Conservation (phyloP, 2,888 invertebrate species). For the Acronicta leporina region DNA sequence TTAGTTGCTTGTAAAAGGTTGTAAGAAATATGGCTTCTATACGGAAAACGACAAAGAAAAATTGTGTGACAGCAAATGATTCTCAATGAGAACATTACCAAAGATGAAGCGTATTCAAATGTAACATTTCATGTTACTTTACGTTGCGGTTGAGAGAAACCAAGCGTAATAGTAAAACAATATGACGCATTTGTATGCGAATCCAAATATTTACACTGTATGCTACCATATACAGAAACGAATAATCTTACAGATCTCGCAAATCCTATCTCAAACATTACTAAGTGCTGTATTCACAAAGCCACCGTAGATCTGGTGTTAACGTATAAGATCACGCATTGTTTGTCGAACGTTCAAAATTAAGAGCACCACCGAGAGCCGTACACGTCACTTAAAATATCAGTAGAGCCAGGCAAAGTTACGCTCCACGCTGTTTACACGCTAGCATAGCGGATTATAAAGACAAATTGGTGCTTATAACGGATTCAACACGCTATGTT, state of each 20-base stretch:
- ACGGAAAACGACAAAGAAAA: too few relatives aligned
- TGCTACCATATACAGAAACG: conserved; percentile 27
- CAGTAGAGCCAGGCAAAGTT: conserved; percentile 46
- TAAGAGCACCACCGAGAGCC: conserved; percentile 59
- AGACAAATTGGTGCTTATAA: conserved; percentile 61
- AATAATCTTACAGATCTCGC: conserved; percentile 26
- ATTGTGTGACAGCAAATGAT: too few relatives aligned
- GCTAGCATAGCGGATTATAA: conserved; percentile 55
- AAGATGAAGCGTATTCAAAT: conserved; percentile 14
- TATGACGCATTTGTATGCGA: conserved; percentile 32
- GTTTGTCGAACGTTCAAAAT: conserved; percentile 67
- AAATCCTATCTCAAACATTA: conserved; percentile 45
- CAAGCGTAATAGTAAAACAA: conserved; percentile 28
- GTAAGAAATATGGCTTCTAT: conserved; percentile 15
- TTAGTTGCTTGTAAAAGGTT: conserved; percentile 24
- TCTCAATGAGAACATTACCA: background rate
- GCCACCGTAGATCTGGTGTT: conserved; percentile 25
- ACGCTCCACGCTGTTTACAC: conserved; percentile 50
- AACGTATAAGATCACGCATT: conserved; percentile 70
- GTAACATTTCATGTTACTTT: conserved; percentile 12
- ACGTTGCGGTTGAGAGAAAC: conserved; percentile 20
- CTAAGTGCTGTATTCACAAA: conserved; percentile 26
- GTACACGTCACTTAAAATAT: conserved; percentile 62
- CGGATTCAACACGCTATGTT: conserved; percentile 42
- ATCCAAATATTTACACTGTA: conserved; percentile 48